Conservation (phyloP, 2,797 vertebrate genomes). For the Eremophila alpestris region DNA sequence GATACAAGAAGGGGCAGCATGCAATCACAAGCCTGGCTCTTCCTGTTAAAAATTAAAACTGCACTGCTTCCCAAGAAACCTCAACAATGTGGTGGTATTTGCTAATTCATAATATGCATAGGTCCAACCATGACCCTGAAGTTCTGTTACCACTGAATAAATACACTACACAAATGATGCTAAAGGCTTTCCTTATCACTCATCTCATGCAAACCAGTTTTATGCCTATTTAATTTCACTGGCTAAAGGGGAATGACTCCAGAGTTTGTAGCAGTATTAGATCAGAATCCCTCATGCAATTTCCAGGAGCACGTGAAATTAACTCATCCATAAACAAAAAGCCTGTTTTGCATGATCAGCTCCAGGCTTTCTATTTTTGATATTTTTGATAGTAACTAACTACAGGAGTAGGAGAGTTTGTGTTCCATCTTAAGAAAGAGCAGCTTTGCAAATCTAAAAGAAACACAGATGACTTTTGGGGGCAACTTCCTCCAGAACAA, state of each 20-base stretch:
- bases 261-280: neutral
- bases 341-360: neutral
- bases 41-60: neutral
- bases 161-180: neutral
- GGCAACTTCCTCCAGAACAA: neutral
- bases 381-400: neutral
- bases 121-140: neutral
- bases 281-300: neutral
- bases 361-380: neutral
- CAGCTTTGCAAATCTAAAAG: neutral
- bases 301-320: neutral
- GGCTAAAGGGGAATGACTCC: neutral
- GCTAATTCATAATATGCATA: neutral
- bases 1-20: neutral
- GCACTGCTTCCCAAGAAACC: neutral
- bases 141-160: neutral
- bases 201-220: neutral
- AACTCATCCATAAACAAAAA: neutral
- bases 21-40: neutral
- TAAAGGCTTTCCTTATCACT: neutral
- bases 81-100: neutral
- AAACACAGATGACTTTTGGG: neutral
- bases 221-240: neutral
- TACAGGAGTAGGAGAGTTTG: neutral
- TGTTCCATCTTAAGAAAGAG: neutral